Percentiles rank a stretch among this genome's conserved stretches.
Conservation (phyloP, 1,140 invertebrate genomes). For the Ooceraea biroi region DNA sequence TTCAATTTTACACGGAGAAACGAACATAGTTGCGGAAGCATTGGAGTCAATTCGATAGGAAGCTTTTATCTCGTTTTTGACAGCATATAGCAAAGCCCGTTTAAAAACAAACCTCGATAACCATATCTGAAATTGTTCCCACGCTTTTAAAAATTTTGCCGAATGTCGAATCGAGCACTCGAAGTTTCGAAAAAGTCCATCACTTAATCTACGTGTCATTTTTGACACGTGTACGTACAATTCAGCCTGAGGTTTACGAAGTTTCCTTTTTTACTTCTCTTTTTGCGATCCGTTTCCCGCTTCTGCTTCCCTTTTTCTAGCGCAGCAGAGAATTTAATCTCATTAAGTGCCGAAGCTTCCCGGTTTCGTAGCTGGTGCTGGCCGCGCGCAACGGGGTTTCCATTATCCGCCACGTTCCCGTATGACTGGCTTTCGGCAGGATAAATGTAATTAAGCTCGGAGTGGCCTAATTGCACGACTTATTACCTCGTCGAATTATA, state of each 20-base stretch:
- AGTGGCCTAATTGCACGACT: conserved; percentile 73
- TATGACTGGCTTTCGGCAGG: conserved; percentile 70
- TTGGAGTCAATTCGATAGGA: conserved; percentile 6
- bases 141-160: neutral
- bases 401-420: conserved; percentile 67
- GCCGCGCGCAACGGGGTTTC: conserved; percentile 54
- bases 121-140: neutral
- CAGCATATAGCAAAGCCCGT: too few species aligned
- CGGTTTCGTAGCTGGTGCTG: conserved; percentile 58
- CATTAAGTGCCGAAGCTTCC: conserved; percentile 75
- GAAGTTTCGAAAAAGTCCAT: conserved; percentile 14
- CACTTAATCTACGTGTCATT: conserved; percentile 25
- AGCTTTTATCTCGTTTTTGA: neutral
- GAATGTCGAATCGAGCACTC: neutral
- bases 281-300: neutral
- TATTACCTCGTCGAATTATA: conserved; percentile 68
- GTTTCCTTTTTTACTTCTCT: neutral
- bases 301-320: conserved; percentile 60
- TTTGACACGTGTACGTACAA: neutral
- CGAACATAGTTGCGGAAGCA: neutral
- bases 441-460: conserved; percentile 76
- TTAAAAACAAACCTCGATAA: conserved; percentile 1
- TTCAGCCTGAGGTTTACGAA: neutral
- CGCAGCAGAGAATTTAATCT: conserved; percentile 72
- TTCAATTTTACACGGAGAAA: neutral